Base-by-base conservation (phyloP, 1,140 invertebrate genomes). In the Listronotus bonariensis region DNA sequence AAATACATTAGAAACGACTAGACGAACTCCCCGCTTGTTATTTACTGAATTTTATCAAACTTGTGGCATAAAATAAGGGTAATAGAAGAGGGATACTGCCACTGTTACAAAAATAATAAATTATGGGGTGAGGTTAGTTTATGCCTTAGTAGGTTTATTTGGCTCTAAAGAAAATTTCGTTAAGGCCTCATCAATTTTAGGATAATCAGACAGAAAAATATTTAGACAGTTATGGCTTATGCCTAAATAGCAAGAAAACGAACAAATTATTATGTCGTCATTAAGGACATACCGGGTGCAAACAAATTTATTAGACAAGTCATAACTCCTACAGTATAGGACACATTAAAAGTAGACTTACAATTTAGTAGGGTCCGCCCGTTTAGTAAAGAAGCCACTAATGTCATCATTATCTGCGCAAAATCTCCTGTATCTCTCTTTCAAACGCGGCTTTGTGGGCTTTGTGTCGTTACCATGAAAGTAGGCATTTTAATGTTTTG, bases 1-100 rank as follows among this genome's bases (percentile, higher is more conserved):
- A 68, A 68, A 68, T 65, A 61, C 57, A 63, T 65, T 59, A 40
- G 56, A 65, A 68, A 60, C 48, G 55, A 59, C 40, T 62, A 26
- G 46, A 17, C 38, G 18, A 46, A 31, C 57, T 36, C 15, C 57
- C 43, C 41, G 14, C 45, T 31, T n/a, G 15, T 59, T 46, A 46
- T 59, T 49, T 45, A 46, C 55, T 38, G 57, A 20, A 49, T 49
- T 18, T 32, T 49, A 17, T 46, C 32, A 26, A 43, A 26, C 34
- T 40, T 61, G 58, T 43, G 20, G 14, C 49, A 52, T 15, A 18
- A 43, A 40, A 51, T 51, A 49, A 40, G 58, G n/a, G 36, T 31
- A 45, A 40, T 49, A 41, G 46, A 49, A 55, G 43, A 48, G 60
- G 38, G 34, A 43, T 42, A 48, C 46, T 63, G 36, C 52, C 60